Evolutionary conservation across 2,113 vertebrate species (phyloP).

Genomic region (Gavialis gangeticus): DNA sequence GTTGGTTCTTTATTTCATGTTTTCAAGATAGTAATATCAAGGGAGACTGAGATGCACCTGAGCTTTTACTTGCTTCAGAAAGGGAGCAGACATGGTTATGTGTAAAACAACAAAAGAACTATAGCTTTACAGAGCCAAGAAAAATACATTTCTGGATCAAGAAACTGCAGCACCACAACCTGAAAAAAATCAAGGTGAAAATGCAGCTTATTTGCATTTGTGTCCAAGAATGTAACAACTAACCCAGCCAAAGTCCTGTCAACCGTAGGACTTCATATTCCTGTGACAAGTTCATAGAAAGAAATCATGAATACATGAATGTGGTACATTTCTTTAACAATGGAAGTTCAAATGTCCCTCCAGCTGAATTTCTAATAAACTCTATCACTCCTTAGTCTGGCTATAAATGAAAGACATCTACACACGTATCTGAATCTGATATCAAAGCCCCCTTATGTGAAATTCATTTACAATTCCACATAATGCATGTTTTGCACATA

Average conservation of each 20-base stretch:
- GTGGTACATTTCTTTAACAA: neutral
- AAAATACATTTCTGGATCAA: neutral
- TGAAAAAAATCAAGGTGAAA: neutral
- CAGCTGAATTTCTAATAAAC: neutral
- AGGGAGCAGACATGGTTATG: neutral
- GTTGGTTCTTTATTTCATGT: accelerated
- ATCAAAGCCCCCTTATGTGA: neutral
- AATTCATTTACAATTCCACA: neutral
- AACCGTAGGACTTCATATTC: neutral
- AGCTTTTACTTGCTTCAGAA: neutral
- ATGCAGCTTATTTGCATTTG: neutral
- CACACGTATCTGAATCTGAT: neutral
- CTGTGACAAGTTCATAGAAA: neutral
- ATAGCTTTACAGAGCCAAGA: neutral
- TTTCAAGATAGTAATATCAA: neutral
- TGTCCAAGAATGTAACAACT: neutral
- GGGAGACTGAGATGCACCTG: neutral
- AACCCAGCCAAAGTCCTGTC: neutral
- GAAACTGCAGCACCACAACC: neutral
- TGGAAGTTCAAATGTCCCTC: neutral
- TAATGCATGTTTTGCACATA: neutral
- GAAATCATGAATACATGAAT: neutral
- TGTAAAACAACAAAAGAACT: neutral
- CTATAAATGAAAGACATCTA: neutral
- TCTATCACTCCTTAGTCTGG: neutral